Conservation (phyloP, 2,797 vertebrate genomes). For the Scolopax bukidnonensis region DNA sequence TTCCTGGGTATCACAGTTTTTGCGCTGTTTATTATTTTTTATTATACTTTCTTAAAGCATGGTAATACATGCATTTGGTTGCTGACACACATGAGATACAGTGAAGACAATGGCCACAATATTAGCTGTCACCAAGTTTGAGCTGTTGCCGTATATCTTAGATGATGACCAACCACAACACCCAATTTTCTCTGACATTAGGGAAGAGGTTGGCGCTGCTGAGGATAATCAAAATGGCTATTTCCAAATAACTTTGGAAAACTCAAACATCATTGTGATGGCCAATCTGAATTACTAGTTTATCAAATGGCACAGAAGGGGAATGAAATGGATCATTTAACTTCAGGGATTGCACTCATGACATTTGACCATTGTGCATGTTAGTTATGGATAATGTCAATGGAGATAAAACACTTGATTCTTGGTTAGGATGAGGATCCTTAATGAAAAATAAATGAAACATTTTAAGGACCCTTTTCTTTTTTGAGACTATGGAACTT, state of each 20-base stretch:
- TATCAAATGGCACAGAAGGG: neutral
- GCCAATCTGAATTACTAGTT: neutral
- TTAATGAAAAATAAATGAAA: neutral
- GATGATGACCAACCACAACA: neutral
- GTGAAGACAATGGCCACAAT: neutral
- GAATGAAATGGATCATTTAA: neutral
- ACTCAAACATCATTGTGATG: neutral
- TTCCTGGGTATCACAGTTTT: neutral
- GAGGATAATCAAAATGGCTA: neutral
- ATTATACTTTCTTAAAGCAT: neutral
- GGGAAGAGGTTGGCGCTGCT: neutral
- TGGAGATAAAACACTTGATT: neutral
- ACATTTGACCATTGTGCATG: neutral
- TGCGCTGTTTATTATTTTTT: neutral
- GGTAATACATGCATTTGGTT: neutral
- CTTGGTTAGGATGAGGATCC: neutral
- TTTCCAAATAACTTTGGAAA: neutral
- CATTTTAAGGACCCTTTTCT: neutral
- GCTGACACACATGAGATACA: neutral
- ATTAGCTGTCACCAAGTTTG: neutral
- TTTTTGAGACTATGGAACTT: neutral
- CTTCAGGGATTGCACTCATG: neutral
- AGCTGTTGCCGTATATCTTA: neutral
- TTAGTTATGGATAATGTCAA: neutral
- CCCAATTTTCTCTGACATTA: neutral